These are phyloP conservation scores for Doris montereyensis DNA, from an alignment of 2,888 invertebrate species.

Conservation along the genomic window DNA sequence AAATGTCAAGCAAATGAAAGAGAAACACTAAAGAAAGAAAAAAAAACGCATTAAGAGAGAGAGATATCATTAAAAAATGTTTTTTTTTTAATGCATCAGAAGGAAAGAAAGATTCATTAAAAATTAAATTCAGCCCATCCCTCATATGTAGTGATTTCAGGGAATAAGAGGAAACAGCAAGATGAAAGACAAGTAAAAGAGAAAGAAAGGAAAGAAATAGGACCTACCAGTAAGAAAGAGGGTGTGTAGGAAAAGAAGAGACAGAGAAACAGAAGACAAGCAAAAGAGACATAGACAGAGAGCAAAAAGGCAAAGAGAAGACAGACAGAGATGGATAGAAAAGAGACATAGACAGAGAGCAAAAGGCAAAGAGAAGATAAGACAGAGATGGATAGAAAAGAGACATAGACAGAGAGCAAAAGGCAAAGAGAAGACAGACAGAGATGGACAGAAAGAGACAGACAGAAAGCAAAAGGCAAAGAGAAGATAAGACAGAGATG, in stretches of 20 bases:
- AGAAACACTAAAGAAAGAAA: no score
- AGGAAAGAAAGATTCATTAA: no score
- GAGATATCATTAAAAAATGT: no score
- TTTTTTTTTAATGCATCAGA: no score
- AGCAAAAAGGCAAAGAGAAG: not conserved
- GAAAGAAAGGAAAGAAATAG: not conserved
- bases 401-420: not conserved
- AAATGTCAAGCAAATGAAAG: no score
- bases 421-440: not conserved
- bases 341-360: not conserved
- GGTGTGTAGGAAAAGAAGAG: not conserved
- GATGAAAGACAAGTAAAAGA: not conserved
- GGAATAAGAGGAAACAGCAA: not conserved
- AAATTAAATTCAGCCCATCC: no score
- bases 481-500: not conserved
- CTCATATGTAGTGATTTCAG: no score
- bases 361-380: not conserved
- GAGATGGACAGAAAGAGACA: not conserved
- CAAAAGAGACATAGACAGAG: not conserved
- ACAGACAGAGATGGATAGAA: not conserved
- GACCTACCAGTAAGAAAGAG: not conserved
- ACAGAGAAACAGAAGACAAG: not conserved
- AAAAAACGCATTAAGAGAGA: no score
- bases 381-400: constrained; percentile 8
- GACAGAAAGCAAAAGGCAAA: not conserved